Evolutionary conservation across 2,113 vertebrate species (phyloP).

Genomic region (Alexandromys fortis): DNA sequence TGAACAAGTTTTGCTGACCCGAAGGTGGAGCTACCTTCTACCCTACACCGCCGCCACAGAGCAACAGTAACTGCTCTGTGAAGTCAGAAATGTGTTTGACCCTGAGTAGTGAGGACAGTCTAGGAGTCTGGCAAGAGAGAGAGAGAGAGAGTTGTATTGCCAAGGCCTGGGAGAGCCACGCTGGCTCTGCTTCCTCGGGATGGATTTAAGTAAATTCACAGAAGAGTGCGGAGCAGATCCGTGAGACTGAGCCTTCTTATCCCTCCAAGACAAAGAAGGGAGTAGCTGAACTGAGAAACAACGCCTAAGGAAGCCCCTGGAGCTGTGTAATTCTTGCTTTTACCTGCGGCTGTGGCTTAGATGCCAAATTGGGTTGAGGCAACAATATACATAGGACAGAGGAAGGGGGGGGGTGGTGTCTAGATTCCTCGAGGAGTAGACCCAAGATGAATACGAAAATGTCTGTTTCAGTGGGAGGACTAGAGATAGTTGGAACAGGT

Average conservation of each 20-base stretch:
- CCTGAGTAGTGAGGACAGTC: background rate
- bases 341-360: background rate
- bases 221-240: background rate
- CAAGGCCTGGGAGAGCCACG: background rate
- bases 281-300: background rate
- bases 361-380: background rate
- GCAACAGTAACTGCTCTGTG: background rate
- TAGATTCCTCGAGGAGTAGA: background rate
- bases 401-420: background rate
- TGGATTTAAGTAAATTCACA: background rate
- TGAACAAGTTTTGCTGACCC: background rate
- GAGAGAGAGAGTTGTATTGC: background rate
- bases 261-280: background rate
- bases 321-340: slow-evolving; percentile 24
- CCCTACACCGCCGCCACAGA: background rate
- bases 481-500: slow-evolving; percentile 10
- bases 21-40: slow-evolving; percentile 10
- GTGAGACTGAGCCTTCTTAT: background rate
- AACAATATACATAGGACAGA: background rate
- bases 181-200: background rate
- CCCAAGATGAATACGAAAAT: background rate
- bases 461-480: slow-evolving; percentile 12
- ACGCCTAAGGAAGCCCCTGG: background rate
- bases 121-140: slow-evolving; percentile 25
- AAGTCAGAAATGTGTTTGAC: slow-evolving; percentile 30